Evolutionary conservation across 2,797 vertebrate species (phyloP).

Genomic region (Poliocrania exsul): DNA sequence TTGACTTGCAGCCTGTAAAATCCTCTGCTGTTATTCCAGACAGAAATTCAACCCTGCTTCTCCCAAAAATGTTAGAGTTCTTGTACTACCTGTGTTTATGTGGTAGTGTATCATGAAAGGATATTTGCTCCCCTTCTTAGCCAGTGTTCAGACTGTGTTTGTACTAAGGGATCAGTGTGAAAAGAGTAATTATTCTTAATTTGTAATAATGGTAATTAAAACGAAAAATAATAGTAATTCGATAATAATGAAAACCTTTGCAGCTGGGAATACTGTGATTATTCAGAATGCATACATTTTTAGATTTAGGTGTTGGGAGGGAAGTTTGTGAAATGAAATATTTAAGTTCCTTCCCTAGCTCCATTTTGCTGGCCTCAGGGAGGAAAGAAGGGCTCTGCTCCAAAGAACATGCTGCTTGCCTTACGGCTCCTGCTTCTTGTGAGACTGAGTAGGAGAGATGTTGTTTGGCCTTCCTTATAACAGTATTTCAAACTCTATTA

Average conservation of each 20-base stretch:
- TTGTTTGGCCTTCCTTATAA: not conserved
- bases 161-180: not conserved
- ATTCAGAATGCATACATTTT: not conserved
- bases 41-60: not conserved
- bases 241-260: not conserved
- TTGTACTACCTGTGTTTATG: not conserved
- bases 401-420: not conserved
- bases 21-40: not conserved
- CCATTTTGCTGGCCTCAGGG: rapidly evolving
- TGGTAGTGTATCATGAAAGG: not conserved
- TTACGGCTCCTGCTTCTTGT: not conserved
- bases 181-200: not conserved
- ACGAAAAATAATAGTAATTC: not conserved
- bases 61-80: not conserved
- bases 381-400: not conserved
- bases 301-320: not conserved
- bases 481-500: not conserved
- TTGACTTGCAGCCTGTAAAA: not conserved
- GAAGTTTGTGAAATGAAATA: not conserved
- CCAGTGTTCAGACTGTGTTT: not conserved
- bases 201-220: not conserved
- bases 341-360: not conserved
- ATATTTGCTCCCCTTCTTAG: not conserved
- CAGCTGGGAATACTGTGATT: not conserved
- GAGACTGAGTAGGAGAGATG: not conserved